These are phyloP conservation scores for Calephelis nemesis DNA, from an alignment of 1,140 invertebrate genomes.

Conservation along the genomic window DNA sequence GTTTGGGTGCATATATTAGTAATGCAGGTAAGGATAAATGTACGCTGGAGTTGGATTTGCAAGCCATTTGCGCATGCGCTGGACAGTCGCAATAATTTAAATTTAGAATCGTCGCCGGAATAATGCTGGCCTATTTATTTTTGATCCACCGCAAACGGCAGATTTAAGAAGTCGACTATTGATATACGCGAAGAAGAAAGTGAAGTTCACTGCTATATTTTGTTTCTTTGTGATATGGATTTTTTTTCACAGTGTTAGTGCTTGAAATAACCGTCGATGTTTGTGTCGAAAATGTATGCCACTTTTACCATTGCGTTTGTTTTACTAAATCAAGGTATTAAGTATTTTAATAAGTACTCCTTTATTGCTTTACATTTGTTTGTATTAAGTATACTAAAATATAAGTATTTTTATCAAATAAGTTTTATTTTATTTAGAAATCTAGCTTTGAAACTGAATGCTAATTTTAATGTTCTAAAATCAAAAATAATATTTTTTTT, in stretches of 20 bases:
- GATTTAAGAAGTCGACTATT: slow-evolving; percentile 28
- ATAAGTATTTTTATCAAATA: no score
- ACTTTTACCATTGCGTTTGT: slow-evolving; percentile 22
- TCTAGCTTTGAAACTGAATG: no score
- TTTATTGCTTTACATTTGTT: no score
- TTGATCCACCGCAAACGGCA: slow-evolving; percentile 49
- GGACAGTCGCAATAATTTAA: slow-evolving; percentile 59
- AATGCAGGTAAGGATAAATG: slow-evolving; percentile 3
- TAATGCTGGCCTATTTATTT: slow-evolving; percentile 63
- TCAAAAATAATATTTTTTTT: no score
- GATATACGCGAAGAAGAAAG: neutral
- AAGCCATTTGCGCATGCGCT: slow-evolving; percentile 54
- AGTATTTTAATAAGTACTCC: neutral
- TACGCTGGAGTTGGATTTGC: slow-evolving; percentile 18
- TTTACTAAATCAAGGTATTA: slow-evolving; percentile 23
- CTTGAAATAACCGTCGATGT: slow-evolving; percentile 21
- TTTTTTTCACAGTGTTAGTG: neutral
- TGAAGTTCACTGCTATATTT: slow-evolving; percentile 4
- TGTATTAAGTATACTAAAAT: no score
- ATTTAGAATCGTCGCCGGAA: slow-evolving; percentile 65
- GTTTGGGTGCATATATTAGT: slow-evolving; percentile 23
- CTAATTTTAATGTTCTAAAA: no score
- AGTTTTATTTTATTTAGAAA: no score
- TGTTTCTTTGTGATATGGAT: neutral
- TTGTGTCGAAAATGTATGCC: slow-evolving; percentile 13